A percentile compares a stretch with the other conserved stretches of the same genome.
phyloP scores from a whole-genome alignment of 2,113 vertebrate species.

The Elgaria multicarinata region DNA sequence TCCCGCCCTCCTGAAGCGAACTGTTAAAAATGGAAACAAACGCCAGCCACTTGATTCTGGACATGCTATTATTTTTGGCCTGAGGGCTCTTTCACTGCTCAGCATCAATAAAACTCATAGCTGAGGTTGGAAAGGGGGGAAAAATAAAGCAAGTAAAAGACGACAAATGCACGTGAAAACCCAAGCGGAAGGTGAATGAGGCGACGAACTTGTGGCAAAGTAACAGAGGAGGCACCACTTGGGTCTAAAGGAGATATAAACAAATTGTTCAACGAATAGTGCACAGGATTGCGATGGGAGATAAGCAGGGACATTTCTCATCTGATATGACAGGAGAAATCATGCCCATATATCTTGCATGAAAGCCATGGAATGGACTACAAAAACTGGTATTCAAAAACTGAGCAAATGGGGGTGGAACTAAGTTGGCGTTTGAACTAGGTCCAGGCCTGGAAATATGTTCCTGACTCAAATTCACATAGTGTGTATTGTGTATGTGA shows the following conservation, averaged over 20 bases:
- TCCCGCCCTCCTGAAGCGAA: constrained; percentile 74
- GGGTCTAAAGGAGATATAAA: not conserved
- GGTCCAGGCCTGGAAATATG: no score
- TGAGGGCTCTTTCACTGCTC: constrained; percentile 56
- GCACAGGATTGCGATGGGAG: no score
- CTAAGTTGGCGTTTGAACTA: no score
- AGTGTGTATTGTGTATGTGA: no score
- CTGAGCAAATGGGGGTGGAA: no score
- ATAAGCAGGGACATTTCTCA: no score
- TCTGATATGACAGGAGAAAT: no score
- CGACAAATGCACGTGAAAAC: constrained; percentile 40
- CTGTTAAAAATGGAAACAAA: constrained; percentile 68
- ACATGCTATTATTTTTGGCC: constrained; percentile 67
- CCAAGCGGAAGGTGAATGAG: constrained; percentile 42
- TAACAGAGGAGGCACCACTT: constrained; percentile 42
- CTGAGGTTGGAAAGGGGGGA: constrained; percentile 40
- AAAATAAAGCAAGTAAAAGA: constrained; percentile 40
- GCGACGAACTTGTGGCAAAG: constrained; percentile 44
- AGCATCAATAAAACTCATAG: constrained; percentile 65
- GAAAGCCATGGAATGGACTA: not conserved
- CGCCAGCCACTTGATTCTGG: constrained; percentile 55
- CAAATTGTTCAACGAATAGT: not conserved
- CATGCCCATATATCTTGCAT: no score
- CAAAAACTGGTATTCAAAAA: no score
- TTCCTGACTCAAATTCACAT: no score